phyloP scores from a whole-genome alignment of 2,888 invertebrate genomes.

The Hemithea aestivaria region DNA sequence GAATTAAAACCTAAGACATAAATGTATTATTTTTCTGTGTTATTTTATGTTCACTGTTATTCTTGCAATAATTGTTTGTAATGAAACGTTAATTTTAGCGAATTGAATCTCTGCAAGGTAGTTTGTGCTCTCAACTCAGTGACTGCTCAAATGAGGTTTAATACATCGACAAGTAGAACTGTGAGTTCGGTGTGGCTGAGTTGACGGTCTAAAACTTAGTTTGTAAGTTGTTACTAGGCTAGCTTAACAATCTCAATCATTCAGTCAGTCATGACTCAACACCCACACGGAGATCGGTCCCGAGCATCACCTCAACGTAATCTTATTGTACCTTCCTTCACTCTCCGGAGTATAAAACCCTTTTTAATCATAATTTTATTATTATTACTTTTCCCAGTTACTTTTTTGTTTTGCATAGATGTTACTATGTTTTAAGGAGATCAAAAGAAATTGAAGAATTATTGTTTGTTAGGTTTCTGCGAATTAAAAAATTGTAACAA shows the following conservation, averaged over 20 bases:
- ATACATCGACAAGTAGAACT: slow-evolving; percentile 41
- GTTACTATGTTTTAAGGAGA: slow-evolving; percentile 79
- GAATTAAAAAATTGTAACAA: slow-evolving; percentile 79
- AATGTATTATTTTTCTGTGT: slow-evolving; percentile 23
- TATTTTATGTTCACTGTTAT: slow-evolving; percentile 20
- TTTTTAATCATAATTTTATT: slow-evolving; percentile 56
- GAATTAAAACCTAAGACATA: slow-evolving; percentile 14
- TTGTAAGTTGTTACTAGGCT: slow-evolving; percentile 69
- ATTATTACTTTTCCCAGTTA: slow-evolving; percentile 71
- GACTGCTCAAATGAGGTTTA: slow-evolving; percentile 47
- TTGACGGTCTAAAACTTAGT: slow-evolving; percentile 55
- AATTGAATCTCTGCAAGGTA: slow-evolving; percentile 76
- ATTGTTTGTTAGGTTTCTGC: slow-evolving; percentile 81
- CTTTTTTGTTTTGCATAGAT: slow-evolving; percentile 80
- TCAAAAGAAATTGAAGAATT: slow-evolving; percentile 66
- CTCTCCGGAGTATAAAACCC: slow-evolving; percentile 77
- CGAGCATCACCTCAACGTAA: slow-evolving; percentile 54
- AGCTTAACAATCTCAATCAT: slow-evolving; percentile 73
- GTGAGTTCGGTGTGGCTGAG: slow-evolving; percentile 43
- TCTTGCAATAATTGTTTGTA: slow-evolving; percentile 10
- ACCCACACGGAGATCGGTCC: slow-evolving; percentile 57
- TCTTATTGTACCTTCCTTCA: slow-evolving; percentile 76
- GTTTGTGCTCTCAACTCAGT: slow-evolving; percentile 61
- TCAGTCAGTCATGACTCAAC: slow-evolving; percentile 59
- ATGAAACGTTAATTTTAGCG: slow-evolving; percentile 25